These are phyloP conservation scores for Acanthopleura granulata DNA, from an alignment of 2,888 invertebrate species.

Conservation along the genomic window DNA sequence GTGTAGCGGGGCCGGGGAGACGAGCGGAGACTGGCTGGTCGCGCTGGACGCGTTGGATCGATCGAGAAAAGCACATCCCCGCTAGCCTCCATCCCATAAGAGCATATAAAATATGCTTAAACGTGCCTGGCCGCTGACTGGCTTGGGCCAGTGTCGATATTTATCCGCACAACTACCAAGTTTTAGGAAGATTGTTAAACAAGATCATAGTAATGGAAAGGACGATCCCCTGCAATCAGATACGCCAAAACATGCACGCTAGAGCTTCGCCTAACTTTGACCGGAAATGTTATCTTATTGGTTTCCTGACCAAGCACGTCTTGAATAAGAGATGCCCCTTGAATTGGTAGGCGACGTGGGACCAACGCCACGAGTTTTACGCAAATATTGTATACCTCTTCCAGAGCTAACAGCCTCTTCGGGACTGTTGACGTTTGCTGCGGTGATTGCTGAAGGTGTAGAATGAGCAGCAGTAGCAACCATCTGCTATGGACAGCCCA, in stretches of 20 bases:
- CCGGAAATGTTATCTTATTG: constrained; percentile 5
- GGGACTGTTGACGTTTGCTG: too few species aligned
- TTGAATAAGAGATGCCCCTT: neutral
- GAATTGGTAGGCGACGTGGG: neutral
- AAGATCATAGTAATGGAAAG: neutral
- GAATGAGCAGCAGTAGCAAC: too few species aligned
- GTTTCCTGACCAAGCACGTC: neutral
- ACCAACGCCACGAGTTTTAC: neutral
- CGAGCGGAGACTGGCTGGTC: neutral
- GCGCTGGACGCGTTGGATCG: neutral
- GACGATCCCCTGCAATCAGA: neutral
- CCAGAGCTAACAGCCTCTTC: too few species aligned
- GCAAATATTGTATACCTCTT: too few species aligned
- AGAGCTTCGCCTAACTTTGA: neutral
- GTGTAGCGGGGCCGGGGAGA: neutral
- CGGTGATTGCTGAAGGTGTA: neutral
- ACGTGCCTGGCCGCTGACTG: neutral
- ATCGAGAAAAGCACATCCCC: constrained; percentile 7
- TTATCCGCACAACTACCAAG: neutral
- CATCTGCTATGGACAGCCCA: neutral
- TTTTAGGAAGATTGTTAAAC: constrained; percentile 11
- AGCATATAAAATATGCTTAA: constrained; percentile 17
- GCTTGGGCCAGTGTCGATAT: neutral
- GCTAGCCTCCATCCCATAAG: neutral
- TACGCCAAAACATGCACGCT: constrained; percentile 1